These are phyloP conservation scores for Sebastes steindachneri DNA, from an alignment of 2,797 vertebrate species.

Conservation along the genomic window DNA sequence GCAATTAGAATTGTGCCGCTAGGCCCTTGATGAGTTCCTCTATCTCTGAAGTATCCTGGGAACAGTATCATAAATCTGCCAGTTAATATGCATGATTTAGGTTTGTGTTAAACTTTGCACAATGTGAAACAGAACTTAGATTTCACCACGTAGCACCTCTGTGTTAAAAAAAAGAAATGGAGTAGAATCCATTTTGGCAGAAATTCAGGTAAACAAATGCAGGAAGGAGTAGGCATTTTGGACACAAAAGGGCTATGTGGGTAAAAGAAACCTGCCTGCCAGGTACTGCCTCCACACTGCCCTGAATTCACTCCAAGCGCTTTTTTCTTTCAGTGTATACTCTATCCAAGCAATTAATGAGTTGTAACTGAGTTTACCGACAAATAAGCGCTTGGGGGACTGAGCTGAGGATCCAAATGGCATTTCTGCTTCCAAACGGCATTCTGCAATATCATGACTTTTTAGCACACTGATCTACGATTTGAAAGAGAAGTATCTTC, in stretches of 20 bases:
- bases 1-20: conserved; percentile 72
- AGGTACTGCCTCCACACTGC: conserved; percentile 4
- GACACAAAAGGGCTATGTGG: background rate
- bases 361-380: conserved; percentile 18
- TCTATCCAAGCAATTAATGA: conserved; percentile 7
- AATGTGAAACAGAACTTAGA: conserved; percentile 27
- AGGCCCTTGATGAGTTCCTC: conserved; percentile 69
- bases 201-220: conserved; percentile 17
- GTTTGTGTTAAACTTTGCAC: conserved; percentile 45
- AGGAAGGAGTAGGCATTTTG: background rate
- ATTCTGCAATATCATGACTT: conserved; percentile 30
- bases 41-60: conserved; percentile 60
- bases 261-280: conserved; percentile 8
- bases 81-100: conserved; percentile 63
- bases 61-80: conserved; percentile 57
- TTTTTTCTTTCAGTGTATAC: background rate
- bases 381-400: background rate
- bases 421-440: conserved; percentile 30
- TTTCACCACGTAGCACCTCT: background rate
- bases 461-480: conserved; percentile 26
- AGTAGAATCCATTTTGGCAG: conserved; percentile 2
- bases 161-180: background rate
- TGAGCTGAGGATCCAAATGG: conserved; percentile 14
- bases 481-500: conserved; percentile 34
- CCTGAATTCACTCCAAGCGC: background rate